phyloP scores from a whole-genome alignment of 2,113 vertebrate genomes.

The Scytalopus superciliaris region DNA sequence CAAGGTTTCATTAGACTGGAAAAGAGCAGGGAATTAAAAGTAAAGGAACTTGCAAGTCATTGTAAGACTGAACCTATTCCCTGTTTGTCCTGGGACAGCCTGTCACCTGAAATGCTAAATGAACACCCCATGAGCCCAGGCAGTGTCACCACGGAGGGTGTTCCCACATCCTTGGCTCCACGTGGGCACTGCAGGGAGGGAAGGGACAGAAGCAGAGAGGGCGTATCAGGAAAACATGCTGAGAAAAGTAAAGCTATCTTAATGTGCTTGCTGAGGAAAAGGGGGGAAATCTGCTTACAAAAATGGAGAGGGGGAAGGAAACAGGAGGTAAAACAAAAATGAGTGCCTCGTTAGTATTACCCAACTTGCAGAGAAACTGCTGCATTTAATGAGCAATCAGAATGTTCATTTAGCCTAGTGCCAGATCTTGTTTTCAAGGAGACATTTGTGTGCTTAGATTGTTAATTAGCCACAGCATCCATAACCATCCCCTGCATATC shows the following conservation, averaged over 20 bases:
- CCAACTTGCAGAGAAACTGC: background rate
- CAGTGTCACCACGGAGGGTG: background rate
- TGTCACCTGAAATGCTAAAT: background rate
- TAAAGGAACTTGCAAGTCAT: background rate
- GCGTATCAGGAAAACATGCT: background rate
- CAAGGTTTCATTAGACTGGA: background rate
- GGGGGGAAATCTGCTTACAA: background rate
- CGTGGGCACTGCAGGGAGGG: rapidly evolving
- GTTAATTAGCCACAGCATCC: slow-evolving; percentile 49
- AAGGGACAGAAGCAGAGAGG: background rate
- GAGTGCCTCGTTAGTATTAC: background rate
- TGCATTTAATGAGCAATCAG: slow-evolving; percentile 59
- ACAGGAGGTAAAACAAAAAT: background rate
- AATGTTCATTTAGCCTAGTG: slow-evolving; percentile 54
- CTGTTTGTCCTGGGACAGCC: background rate
- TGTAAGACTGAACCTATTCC: background rate
- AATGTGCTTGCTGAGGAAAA: background rate
- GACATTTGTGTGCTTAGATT: background rate
- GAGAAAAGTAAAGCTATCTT: background rate
- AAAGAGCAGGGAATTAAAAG: background rate
- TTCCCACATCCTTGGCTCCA: background rate
- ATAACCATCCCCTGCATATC: slow-evolving; percentile 13
- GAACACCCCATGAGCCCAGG: background rate
- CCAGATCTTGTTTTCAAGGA: slow-evolving; percentile 60
- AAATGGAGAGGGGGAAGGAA: background rate